These are phyloP conservation scores for Oceanodroma tethys DNA, from an alignment of 2,113 vertebrate genomes.

Conservation along the genomic window DNA sequence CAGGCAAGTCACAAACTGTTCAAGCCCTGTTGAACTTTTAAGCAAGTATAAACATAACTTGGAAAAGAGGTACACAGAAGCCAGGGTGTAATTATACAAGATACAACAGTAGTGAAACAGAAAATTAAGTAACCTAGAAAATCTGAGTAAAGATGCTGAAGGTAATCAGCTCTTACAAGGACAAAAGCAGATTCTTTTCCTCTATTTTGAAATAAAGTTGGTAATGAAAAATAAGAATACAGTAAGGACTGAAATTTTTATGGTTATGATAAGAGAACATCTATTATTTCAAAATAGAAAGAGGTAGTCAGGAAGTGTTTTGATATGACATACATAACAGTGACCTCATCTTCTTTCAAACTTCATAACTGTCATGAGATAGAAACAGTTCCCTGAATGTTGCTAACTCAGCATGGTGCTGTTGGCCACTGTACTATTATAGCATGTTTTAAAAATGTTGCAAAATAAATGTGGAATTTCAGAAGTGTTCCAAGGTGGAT, in stretches of 20 bases:
- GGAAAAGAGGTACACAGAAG: not conserved
- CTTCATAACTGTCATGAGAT: slow-evolving; percentile 34
- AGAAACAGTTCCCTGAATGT: not conserved
- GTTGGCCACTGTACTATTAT: not conserved
- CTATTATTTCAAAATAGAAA: not conserved
- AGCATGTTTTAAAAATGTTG: not conserved
- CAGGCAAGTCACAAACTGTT: slow-evolving; percentile 5
- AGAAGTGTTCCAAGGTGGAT: not conserved
- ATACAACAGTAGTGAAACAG: not conserved
- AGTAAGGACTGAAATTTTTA: not conserved
- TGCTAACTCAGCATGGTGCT: slow-evolving; percentile 29
- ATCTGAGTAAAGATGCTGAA: not conserved
- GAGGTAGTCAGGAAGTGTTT: not conserved
- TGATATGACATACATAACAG: not conserved
- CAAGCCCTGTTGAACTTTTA: not conserved
- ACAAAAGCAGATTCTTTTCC: not conserved
- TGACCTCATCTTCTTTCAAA: slow-evolving; percentile 39
- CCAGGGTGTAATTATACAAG: slow-evolving; percentile 5
- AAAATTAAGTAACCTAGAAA: slow-evolving; percentile 28
- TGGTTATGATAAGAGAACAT: not conserved
- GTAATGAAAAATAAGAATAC: not conserved
- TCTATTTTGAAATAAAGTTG: not conserved
- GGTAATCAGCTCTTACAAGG: not conserved
- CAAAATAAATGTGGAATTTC: slow-evolving; percentile 20
- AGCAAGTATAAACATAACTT: slow-evolving; percentile 7